Evolutionary conservation across 2,888 invertebrate species (phyloP), one percentile per base, ranked within the genome.

Genomic region (Netelia virgata): DNA sequence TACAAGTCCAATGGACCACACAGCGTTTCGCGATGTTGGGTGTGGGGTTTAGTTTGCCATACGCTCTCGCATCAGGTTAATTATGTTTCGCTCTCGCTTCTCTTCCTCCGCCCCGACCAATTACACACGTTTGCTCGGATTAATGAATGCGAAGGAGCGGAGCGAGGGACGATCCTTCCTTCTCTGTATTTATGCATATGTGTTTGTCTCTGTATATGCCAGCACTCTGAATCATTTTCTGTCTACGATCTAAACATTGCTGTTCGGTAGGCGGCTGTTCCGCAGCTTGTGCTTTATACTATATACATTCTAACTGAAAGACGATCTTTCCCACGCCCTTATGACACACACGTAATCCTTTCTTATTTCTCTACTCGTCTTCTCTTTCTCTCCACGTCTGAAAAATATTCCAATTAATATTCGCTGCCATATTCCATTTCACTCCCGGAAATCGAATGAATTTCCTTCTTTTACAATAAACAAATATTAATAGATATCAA

Each of bases 51-150:
- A 47, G 66, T 63, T 77, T 68, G 63, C 69, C 28, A 28, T 28
- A 28, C 28, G 28, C 28, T 28, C 28, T 28, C 28, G 5, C 28
- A 28, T 28, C 28, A 64, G 64, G 77, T 84, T 81, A 70, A 81
- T 84, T 81, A 80, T 69, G 66, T 80, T 80, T 80, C 66, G 77
- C 69, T 66, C 61, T 74, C 55, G 74, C 75, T 36, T 53, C 64
- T 82, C 55, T 20, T 61, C 66, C 43, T 55, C 63, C 53, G 20
- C 63, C 72, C 61, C 77, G 63, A 75, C 84, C 87, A 82, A 86
- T 86, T 86, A 85, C 57, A 79, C 86, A 87, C 83, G 84, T 87
- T 87, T 85, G 70, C 77, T 73, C 82, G 74, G 72, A 85, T 84
- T 87, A 87, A 87, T 87, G 86, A 87, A 85, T 79, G 80, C 83